Evolutionary conservation across 2,113 vertebrate genomes (phyloP), one percentile per base, ranked within the genome.

Genomic region (Xiphorhynchus elegans): DNA sequence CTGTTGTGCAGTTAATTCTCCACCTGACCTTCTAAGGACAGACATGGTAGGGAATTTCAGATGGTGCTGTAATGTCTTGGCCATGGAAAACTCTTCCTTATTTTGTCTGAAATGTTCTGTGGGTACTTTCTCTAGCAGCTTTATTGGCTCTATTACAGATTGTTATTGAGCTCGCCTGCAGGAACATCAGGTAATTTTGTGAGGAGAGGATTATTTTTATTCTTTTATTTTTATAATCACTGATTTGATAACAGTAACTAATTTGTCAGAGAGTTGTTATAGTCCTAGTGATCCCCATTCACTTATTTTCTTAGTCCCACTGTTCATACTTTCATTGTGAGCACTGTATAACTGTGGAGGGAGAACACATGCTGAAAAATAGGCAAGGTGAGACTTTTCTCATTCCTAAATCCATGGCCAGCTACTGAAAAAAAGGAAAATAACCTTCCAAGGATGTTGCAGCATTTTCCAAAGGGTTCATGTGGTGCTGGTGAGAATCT

Each of bases 51-150:
- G 81, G 92, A 87, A 94, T 96, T 95, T 97, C 95, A 80, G 95
- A 96, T 94, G 88, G 84, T 96, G 90, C 90, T 91, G 90, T 96
- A 97, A 95, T 91, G 88, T 93, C 97, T 97, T 93, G 88, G 94
- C 92, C 70, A 60, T 74, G 92, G 90, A 96, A 90, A 95, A 93
- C 33, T 95, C 76, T 90, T 88, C 90, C 93, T 95, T 96, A 94
- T 96, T 96, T 93, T 96, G 95, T 95, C 95, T 96, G 92, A 96
- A 95, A 89, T 35, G 40, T 93, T 91, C 69, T 84, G 44, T 70
- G 67, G 87, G 84, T 93, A 76, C 93, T 96, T 95, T 95, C 94
- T 93, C 92, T 91, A 94, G 81, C 60, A 84, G 88, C 64, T 89
- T 92, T 91, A 87, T 39, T 92, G 81, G 74, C 78, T 77, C 62